Evolutionary conservation across 2,113 vertebrate genomes (phyloP).

Genomic region (Euleptes europaea): DNA sequence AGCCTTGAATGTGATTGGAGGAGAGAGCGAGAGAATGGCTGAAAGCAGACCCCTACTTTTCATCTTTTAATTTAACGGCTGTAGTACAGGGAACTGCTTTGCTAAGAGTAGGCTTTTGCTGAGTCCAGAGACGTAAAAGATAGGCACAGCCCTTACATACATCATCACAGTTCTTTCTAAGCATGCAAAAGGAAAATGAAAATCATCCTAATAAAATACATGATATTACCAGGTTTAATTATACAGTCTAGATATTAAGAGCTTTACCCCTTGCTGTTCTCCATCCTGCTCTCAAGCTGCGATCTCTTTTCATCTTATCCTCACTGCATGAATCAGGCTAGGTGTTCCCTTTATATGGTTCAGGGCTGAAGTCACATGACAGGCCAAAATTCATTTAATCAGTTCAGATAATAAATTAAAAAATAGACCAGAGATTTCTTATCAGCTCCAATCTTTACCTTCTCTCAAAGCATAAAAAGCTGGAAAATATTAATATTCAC

Average conservation of each 20-base stretch:
- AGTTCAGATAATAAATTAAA: slow-evolving; percentile 45
- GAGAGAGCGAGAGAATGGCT: neutral
- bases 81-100: neutral
- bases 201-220: slow-evolving; percentile 66
- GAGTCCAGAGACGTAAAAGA: neutral
- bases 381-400: slow-evolving; percentile 61
- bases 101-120: neutral
- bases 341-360: slow-evolving; percentile 56
- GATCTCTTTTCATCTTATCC: slow-evolving; percentile 59
- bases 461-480: slow-evolving; percentile 51
- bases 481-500: slow-evolving; percentile 51
- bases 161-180: neutral
- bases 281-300: slow-evolving; percentile 58
- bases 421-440: slow-evolving; percentile 64
- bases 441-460: slow-evolving; percentile 57
- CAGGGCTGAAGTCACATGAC: slow-evolving; percentile 51
- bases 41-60: accelerated
- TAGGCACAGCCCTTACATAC: neutral
- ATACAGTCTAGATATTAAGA: slow-evolving; percentile 71
- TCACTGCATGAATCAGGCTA: slow-evolving; percentile 67
- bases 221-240: slow-evolving; percentile 67
- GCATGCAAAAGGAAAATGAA: neutral
- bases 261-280: slow-evolving; percentile 69
- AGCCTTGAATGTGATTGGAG: slow-evolving; percentile 1
- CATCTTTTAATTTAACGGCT: neutral